Evolutionary conservation across 2,113 vertebrate genomes (phyloP), one percentile per base, ranked within the genome.

Genomic region (Aepyceros melampus): DNA sequence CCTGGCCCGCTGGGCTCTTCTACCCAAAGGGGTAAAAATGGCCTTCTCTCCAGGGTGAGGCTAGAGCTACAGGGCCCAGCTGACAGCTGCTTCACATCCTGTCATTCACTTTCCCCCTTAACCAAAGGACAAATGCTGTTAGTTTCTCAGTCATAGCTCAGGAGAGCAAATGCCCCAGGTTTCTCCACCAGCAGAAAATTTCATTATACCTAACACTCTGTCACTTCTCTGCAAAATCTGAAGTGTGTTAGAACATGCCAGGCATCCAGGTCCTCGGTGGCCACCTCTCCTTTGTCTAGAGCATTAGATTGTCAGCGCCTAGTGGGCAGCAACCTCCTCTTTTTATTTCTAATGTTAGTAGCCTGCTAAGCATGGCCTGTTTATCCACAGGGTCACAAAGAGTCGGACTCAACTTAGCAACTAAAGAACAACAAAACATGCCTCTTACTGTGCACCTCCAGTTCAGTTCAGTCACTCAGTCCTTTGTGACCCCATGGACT

Each of bases 101-200:
- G 87, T 43, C 78, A 19, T 64, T 90, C 51, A 40, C 96, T 95
- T 47, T 45, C 17, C 7, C 87, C 79, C 45, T 87, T 12, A 45
- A 95, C 97, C 12, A 45, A 94, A 97, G 78, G 64, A 94, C 95
- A 93, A 47, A 95, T 74, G 87, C 92, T 95, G 94, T 97, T 87
- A 93, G 89, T 87, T 95, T 95, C 62, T 91, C 60, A 29, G 13
- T 81, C 96, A 56, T 85, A 78, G 87, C 92, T 95, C 87, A 51
- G 89, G 49, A 95, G 94, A 94, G 81, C 64, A 40, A 82, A 93
- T 58, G 62, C 56, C 1, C 2, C n/a, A 91, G 31, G 74, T 85
- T 64, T 83, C 85, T 93, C 49, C 56, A 84, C 31, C 82, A 78
- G 82, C 89, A 62, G 23, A 60, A 85, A 86, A 47, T 84, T 51